Percentiles rank a stretch among this genome's conserved stretches.
Conservation (phyloP, 2,888 invertebrate genomes). For the Arctia plantaginis region DNA sequence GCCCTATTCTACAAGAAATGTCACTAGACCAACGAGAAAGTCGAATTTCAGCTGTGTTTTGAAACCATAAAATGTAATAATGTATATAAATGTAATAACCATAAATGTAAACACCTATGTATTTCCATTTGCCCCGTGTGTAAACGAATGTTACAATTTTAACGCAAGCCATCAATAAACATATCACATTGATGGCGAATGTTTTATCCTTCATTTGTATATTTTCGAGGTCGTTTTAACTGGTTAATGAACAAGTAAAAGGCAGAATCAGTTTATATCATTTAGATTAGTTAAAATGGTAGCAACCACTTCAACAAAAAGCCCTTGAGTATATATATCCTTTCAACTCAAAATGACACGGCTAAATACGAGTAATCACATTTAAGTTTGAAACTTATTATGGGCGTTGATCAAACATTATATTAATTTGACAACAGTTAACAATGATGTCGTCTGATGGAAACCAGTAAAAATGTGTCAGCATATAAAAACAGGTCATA, state of each 20-base stretch:
- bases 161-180: slow-evolving; percentile 10
- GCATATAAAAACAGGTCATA: not conserved
- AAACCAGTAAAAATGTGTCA: not conserved
- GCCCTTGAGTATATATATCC: not conserved
- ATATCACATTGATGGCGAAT: slow-evolving; percentile 8
- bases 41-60: not conserved
- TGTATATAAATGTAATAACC: too few species aligned
- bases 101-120: too few species aligned
- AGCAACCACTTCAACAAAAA: slow-evolving; percentile 17
- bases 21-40: not conserved
- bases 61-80: too few species aligned
- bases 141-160: slow-evolving; percentile 5
- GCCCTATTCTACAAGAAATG: not conserved
- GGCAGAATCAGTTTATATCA: slow-evolving; percentile 27
- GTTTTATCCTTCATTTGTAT: slow-evolving; percentile 35
- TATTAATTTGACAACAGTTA: not conserved
- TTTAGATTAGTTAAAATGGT: slow-evolving; percentile 34
- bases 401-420: not conserved
- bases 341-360: not conserved
- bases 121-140: not conserved
- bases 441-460: not conserved
- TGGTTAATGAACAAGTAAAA: slow-evolving; percentile 41
- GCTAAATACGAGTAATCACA: not conserved
- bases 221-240: slow-evolving; percentile 36
- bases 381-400: not conserved